Conservation (phyloP, 2,888 invertebrate species). For the Loripinus fragilis region DNA sequence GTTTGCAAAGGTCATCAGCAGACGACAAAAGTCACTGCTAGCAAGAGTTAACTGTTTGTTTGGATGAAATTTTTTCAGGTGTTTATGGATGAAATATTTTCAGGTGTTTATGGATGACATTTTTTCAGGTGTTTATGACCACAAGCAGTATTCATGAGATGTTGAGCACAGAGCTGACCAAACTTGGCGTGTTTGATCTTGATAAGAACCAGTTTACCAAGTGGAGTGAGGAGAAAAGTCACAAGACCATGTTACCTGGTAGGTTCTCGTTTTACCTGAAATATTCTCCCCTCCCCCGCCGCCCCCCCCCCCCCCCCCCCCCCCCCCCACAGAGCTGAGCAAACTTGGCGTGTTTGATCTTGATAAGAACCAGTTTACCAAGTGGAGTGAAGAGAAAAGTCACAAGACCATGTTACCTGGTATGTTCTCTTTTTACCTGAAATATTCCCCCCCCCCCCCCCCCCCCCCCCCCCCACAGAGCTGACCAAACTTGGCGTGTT, state of each 20-base stretch:
- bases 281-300: no score
- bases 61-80: constrained; percentile 67
- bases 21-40: no score
- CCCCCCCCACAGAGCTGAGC: constrained; percentile 65
- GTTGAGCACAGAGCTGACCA: constrained; percentile 65
- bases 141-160: constrained; percentile 76
- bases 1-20: no score
- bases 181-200: constrained; percentile 53
- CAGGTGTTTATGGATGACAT: constrained; percentile 61
- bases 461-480: constrained; percentile 65
- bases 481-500: constrained; percentile 59
- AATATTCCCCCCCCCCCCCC: no score
- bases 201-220: constrained; percentile 54
- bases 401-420: constrained; percentile 63
- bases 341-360: constrained; percentile 55
- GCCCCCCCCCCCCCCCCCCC: no score
- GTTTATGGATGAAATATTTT: no score
- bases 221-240: constrained; percentile 52
- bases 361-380: constrained; percentile 51
- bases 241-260: constrained; percentile 64
- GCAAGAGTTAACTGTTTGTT: no score
- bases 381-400: constrained; percentile 53
- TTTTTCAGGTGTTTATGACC: constrained; percentile 68
- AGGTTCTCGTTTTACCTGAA: no score
- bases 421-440: no score